Conservation (phyloP, 2,888 invertebrate genomes). For the Pinctada fucata region DNA sequence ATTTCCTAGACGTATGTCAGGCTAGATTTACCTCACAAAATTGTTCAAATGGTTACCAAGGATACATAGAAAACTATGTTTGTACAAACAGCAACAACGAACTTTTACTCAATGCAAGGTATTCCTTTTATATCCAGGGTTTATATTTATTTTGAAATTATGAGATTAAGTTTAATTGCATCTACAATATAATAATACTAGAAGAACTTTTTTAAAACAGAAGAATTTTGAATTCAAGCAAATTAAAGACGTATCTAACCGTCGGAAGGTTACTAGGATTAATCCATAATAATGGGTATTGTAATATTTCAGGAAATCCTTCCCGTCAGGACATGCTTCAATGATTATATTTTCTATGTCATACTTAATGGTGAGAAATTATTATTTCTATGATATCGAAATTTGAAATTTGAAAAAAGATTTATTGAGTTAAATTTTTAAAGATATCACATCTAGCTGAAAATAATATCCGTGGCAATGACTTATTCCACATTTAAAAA, state of each 20-base stretch:
- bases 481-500: too few species aligned
- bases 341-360: slow-evolving; percentile 58
- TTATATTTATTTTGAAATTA: not conserved
- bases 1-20: slow-evolving; percentile 92
- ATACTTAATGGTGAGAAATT: slow-evolving; percentile 62
- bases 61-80: slow-evolving; percentile 49
- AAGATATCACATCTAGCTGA: too few species aligned
- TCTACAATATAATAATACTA: too few species aligned
- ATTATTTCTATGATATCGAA: too few species aligned
- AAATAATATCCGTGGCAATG: too few species aligned
- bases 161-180: too few species aligned
- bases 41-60: slow-evolving; percentile 49
- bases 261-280: too few species aligned
- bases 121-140: not conserved
- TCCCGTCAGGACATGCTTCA: slow-evolving; percentile 72
- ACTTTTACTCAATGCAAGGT: slow-evolving; percentile 48
- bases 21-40: slow-evolving; percentile 78
- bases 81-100: slow-evolving; percentile 51
- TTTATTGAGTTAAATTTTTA: too few species aligned
- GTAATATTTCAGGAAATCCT: slow-evolving; percentile 65
- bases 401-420: too few species aligned
- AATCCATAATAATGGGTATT: not conserved
- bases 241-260: too few species aligned
- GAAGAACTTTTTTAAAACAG: too few species aligned
- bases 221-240: too few species aligned